Evolutionary conservation across 2,888 invertebrate genomes (phyloP), one percentile per base, ranked within the genome.

Genomic region (Dryobota labecula): DNA sequence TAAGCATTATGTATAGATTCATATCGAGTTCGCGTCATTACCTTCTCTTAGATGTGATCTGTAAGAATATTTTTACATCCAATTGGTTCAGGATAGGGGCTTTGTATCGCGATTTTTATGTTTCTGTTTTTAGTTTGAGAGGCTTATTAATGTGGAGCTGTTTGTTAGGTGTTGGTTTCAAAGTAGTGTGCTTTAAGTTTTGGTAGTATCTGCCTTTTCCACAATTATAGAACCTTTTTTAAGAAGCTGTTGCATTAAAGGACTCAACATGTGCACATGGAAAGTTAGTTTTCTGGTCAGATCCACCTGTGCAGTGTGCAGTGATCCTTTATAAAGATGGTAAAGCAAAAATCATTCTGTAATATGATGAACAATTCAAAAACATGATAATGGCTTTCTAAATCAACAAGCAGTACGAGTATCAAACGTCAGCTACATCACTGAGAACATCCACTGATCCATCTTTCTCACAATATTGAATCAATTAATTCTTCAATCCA

Each of bases 401-500:
- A 69, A 57, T 75, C 61, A 69, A 30, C 38, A 30, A 56, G 24
- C 63, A 43, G 33, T n/a, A n/a, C n/a, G n/a, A n/a, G n/a, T 36
- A 60, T 27, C 49, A 45, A 33, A 51, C 33, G 24, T 66, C 24
- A 75, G 53, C 24, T 53, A 13, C 57, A 63, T 47, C 24, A 33
- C 47, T 80, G 76, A 61, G 76, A 76, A 67, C 57, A 47, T 53
- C 33, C 38, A 47, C 20, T 54, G 66, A 24, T 27, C 15, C 15
- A 30, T 58, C 85, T 85, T 86, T 84, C 65, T 76, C 87, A 89
- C 88, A 84, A 76, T 86, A 90, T 90, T 89, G 84, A 85, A 90
- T 89, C 92, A 93, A 93, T 94, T 93, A 93, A 91, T 91, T 90
- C 76, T 84, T 84, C 89, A 90, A 94, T 94, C 92, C 91, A 92